phyloP scores from a whole-genome alignment of 2,797 vertebrate species.

The Anguilla anguilla region DNA sequence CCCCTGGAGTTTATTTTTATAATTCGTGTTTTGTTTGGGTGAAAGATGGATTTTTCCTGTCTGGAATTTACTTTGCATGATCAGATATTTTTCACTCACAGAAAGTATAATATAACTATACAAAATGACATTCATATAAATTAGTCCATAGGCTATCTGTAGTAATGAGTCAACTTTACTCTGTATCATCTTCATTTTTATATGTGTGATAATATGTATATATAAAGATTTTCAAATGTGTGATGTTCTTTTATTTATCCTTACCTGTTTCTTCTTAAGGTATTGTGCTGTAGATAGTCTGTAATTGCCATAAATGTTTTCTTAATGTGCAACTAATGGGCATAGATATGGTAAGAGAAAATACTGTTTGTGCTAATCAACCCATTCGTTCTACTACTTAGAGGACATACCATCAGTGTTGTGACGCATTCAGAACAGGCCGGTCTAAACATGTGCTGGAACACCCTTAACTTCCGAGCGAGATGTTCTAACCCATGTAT shows the following conservation, averaged over 20 bases:
- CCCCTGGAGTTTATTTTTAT: constrained; percentile 69
- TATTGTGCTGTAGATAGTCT: constrained; percentile 43
- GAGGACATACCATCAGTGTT: constrained; percentile 50
- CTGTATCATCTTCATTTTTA: constrained; percentile 31
- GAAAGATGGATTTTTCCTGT: constrained; percentile 41
- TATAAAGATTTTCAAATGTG: constrained; percentile 33
- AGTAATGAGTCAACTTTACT: constrained; percentile 31
- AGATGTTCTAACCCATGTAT: constrained; percentile 47
- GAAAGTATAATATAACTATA: constrained; percentile 45
- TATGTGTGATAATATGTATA: constrained; percentile 37
- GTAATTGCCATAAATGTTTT: constrained; percentile 48
- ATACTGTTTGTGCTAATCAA: constrained; percentile 61
- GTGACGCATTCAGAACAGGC: constrained; percentile 46
- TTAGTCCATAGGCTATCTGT: constrained; percentile 47
- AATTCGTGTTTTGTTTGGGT: constrained; percentile 50
- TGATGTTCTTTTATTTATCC: constrained; percentile 42
- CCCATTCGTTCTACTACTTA: constrained; percentile 38
- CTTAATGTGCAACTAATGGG: constrained; percentile 49
- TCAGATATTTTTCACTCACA: constrained; percentile 53
- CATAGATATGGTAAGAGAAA: constrained; percentile 63
- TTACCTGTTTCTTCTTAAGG: constrained; percentile 40
- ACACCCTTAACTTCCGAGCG: constrained; percentile 46
- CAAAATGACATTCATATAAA: constrained; percentile 48
- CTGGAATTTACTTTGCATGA: constrained; percentile 61
- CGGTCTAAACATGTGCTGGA: constrained; percentile 46